Percentiles rank a stretch among this genome's conserved stretches.
These are phyloP conservation scores for Cotesia typhae DNA, from an alignment of 1,140 invertebrate species.

Conservation along the genomic window DNA sequence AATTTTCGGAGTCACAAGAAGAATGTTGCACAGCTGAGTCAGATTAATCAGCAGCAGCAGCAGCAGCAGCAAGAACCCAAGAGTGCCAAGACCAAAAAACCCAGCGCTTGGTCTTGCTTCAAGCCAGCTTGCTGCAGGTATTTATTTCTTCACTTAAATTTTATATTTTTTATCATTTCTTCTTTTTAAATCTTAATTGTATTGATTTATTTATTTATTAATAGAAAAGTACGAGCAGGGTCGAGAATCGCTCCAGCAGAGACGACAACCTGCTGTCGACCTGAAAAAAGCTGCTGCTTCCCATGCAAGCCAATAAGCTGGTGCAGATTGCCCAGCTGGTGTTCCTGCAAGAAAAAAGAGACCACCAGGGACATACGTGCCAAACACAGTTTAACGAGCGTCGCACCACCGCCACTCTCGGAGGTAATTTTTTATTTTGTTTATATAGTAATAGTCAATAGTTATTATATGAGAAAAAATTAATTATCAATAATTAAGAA, in stretches of 20 bases:
- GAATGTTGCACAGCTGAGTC: background rate
- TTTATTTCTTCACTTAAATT: conserved; percentile 5
- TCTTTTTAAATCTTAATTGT: background rate
- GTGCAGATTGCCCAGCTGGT: conserved; percentile 38
- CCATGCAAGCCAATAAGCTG: conserved; percentile 52
- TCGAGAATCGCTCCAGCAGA: conserved; percentile 56
- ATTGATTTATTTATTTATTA: background rate
- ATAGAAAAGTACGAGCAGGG: conserved; percentile 2
- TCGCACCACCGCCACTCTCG: conserved; percentile 54
- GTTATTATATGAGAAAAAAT: too few relatives aligned
- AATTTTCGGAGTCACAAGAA: conserved; percentile 7
- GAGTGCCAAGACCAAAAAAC: background rate
- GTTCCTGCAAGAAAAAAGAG: conserved; percentile 46
- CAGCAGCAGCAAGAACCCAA: background rate
- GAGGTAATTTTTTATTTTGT: conserved; percentile 9
- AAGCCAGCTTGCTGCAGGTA: conserved; percentile 23
- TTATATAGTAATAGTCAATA: too few relatives aligned
- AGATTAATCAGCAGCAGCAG: background rate
- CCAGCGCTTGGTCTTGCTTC: conserved; percentile 19
- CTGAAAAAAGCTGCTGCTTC: conserved; percentile 53
- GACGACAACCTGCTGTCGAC: conserved; percentile 50
- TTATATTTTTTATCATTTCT: background rate
- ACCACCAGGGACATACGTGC: conserved; percentile 56
- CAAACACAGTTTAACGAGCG: conserved; percentile 64
- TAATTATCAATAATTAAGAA: too few relatives aligned